phyloP scores from a whole-genome alignment of 2,888 invertebrate species.

The Tupiocoris notatus region DNA sequence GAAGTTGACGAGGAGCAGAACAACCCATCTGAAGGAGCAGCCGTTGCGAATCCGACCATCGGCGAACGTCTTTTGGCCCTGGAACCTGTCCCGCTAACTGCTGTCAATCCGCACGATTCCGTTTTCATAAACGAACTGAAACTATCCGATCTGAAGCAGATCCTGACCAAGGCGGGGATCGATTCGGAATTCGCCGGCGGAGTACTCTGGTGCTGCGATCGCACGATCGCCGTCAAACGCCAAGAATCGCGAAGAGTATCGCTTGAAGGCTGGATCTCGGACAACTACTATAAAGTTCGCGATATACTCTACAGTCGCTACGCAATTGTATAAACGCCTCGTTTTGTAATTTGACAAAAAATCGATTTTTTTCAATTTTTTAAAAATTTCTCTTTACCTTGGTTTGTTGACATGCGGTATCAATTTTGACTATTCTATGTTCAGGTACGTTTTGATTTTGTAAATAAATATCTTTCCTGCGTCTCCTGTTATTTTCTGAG shows the following conservation, averaged over 20 bases:
- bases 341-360: too few relatives aligned
- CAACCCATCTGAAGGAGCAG: background rate
- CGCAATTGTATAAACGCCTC: constrained; percentile 81
- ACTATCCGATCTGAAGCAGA: constrained; percentile 85
- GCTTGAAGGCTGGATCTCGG: constrained; percentile 89
- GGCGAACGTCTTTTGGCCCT: constrained; percentile 56
- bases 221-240: constrained; percentile 82
- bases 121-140: constrained; percentile 92
- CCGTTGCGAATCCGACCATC: background rate
- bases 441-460: background rate
- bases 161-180: constrained; percentile 71
- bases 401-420: too few relatives aligned
- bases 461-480: background rate
- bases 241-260: constrained; percentile 89
- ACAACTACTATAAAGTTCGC: constrained; percentile 91
- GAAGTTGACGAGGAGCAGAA: constrained; percentile 41
- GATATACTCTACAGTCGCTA: constrained; percentile 93
- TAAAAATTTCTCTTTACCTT: too few relatives aligned
- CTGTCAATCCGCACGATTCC: constrained; percentile 70
- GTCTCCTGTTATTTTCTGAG: too few relatives aligned
- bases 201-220: constrained; percentile 90
- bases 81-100: constrained; percentile 60
- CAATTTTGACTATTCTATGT: too few relatives aligned
- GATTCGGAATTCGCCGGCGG: constrained; percentile 87
- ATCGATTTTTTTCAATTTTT: too few relatives aligned